phyloP scores from a whole-genome alignment of 2,888 invertebrate species.

The Apodemia zela region DNA sequence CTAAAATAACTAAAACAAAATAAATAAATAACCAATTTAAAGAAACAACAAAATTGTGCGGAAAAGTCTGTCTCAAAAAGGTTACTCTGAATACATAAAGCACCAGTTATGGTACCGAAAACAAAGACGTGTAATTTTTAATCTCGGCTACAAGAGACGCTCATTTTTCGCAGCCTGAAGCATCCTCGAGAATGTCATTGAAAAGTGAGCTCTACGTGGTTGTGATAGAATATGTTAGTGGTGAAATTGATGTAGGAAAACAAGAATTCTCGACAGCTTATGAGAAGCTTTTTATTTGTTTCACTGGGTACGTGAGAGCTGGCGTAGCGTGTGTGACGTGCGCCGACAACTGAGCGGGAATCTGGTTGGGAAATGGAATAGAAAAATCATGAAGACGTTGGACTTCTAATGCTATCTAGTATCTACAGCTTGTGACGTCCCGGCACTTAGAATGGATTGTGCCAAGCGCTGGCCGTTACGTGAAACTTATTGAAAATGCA shows the following conservation, averaged over 20 bases:
- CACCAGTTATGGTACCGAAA: conserved; percentile 29
- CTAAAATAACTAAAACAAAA: background rate
- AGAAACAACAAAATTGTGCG: background rate
- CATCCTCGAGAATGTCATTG: conserved; percentile 38
- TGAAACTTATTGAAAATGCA: no score
- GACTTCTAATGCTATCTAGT: background rate
- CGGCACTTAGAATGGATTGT: no score
- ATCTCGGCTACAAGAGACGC: conserved; percentile 67
- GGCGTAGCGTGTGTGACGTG: background rate
- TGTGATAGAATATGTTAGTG: conserved; percentile 31
- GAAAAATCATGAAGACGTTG: background rate
- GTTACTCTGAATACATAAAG: conserved; percentile 4
- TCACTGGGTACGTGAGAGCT: conserved; percentile 19
- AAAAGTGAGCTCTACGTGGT: conserved; percentile 39
- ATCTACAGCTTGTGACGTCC: background rate
- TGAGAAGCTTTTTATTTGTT: conserved; percentile 24
- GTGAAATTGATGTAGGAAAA: background rate
- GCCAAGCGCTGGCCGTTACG: no score
- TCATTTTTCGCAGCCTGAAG: conserved; percentile 63
- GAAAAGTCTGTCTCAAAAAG: background rate
- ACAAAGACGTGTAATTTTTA: conserved; percentile 71
- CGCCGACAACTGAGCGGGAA: background rate
- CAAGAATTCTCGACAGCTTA: conserved; percentile 21
- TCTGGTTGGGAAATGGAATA: conserved; percentile 3
- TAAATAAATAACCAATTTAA: conserved; percentile 6